Evolutionary conservation across 1,140 invertebrate genomes (phyloP).

Genomic region (Neomicropteryx cornuta): DNA sequence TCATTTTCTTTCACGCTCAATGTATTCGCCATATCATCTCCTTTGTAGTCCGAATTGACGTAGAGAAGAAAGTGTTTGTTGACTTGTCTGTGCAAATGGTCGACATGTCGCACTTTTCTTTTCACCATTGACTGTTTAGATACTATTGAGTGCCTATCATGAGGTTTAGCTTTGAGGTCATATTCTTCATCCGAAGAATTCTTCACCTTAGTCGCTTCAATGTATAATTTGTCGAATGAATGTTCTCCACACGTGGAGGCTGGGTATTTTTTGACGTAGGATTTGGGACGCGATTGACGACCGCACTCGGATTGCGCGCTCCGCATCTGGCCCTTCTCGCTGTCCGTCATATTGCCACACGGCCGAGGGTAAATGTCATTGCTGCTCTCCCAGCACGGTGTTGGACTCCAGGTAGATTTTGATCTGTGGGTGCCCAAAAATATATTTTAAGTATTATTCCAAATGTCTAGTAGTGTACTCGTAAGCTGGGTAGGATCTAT

Average conservation of each 20-base stretch:
- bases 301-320: constrained; percentile 44
- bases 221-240: constrained; percentile 57
- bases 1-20: constrained; percentile 59
- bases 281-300: constrained; percentile 27
- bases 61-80: constrained; percentile 53
- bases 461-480: too few species aligned
- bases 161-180: too few species aligned
- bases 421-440: constrained; percentile 18
- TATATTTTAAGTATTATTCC: neutral
- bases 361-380: constrained; percentile 67
- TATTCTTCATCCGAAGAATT: too few species aligned
- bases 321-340: constrained; percentile 49
- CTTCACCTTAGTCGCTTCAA: constrained; percentile 50
- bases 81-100: constrained; percentile 2
- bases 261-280: constrained; percentile 29
- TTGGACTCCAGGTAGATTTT: constrained; percentile 33
- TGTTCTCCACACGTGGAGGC: constrained; percentile 46
- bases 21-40: constrained; percentile 40
- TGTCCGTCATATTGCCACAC: constrained; percentile 60
- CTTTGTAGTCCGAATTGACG: constrained; percentile 52
- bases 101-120: too few species aligned
- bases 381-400: constrained; percentile 66
- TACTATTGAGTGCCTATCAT: too few species aligned
- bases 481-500: too few species aligned
- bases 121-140: too few species aligned